Evolutionary conservation across 2,113 vertebrate genomes (phyloP).

Genomic region (Gymnobelideus leadbeateri): DNA sequence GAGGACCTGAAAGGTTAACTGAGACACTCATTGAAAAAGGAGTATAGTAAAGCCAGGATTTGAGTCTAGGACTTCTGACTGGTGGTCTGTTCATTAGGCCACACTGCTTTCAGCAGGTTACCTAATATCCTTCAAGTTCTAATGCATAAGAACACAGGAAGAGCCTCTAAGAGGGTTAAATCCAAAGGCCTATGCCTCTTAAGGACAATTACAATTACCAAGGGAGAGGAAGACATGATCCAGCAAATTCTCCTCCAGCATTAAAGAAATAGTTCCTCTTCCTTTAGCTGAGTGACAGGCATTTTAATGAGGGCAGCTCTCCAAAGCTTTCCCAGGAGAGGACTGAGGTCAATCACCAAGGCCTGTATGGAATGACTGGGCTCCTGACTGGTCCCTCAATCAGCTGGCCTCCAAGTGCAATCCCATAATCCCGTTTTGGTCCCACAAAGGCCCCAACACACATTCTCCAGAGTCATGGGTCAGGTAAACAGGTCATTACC

Average conservation of each 20-base stretch:
- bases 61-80: too few relatives aligned
- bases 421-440: background rate
- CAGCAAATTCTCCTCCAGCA: background rate
- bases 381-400: background rate
- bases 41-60: too few relatives aligned
- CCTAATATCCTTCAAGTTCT: background rate
- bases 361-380: background rate
- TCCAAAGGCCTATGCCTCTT: background rate
- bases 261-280: constrained; percentile 33
- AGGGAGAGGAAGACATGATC: background rate
- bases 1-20: too few relatives aligned
- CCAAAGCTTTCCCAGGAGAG: constrained; percentile 46
- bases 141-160: background rate
- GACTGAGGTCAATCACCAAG: constrained; percentile 14
- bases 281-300: constrained; percentile 21
- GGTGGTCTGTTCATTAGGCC: too few relatives aligned
- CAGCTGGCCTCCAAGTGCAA: background rate
- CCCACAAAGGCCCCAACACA: too few relatives aligned
- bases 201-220: background rate
- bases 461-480: constrained; percentile 10
- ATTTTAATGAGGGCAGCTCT: constrained; percentile 56
- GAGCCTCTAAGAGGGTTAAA: background rate
- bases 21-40: too few relatives aligned
- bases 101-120: background rate
- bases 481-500: constrained; percentile 58